Conservation (phyloP, 2,888 invertebrate species). For the Sphecodes monilicornis region DNA sequence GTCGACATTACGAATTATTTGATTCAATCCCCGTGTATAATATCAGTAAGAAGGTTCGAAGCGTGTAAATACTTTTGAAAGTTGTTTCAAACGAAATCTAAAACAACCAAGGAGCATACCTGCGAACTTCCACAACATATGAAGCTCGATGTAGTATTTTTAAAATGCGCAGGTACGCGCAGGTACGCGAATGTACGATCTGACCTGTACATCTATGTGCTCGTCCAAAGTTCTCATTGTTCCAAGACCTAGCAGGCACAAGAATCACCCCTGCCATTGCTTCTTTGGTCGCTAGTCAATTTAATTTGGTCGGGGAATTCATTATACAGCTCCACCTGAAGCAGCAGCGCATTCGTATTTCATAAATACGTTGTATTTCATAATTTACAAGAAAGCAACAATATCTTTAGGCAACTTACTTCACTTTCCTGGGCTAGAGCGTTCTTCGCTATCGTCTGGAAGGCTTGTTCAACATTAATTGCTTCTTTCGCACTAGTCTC, state of each 20-base stretch:
- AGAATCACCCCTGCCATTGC: conserved; percentile 90
- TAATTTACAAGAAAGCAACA: conserved; percentile 13
- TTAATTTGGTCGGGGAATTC: conserved; percentile 99
- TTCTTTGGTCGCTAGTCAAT: conserved; percentile 91
- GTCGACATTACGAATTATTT: conserved; percentile 25
- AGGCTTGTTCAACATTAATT: conserved; percentile 99
- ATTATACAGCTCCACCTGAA: conserved; percentile 94
- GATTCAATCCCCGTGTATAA: conserved; percentile 23
- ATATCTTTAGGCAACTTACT: conserved; percentile 82
- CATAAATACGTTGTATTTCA: conserved; percentile 1
- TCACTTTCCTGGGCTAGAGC: conserved; percentile 97
- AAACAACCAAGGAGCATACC: conserved; percentile 60
- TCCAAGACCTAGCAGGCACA: conserved; percentile 89
- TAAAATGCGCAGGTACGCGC: conserved; percentile 52
- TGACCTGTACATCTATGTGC: conserved; percentile 72
- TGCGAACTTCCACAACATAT: conserved; percentile 61
- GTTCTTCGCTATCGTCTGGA: conserved; percentile 99
- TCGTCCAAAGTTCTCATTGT: conserved; percentile 64
- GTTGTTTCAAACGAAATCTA: conserved; percentile 43
- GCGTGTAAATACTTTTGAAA: conserved; percentile 27
- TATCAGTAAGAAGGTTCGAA: conserved; percentile 35
- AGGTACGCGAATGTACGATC: conserved; percentile 67
- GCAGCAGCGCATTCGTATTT: conserved; percentile 7
- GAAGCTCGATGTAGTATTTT: conserved; percentile 65
- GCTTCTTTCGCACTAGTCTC: conserved; percentile 99